These are phyloP conservation scores for Celastrina argiolus DNA, from an alignment of 2,888 invertebrate genomes.

Conservation along the genomic window DNA sequence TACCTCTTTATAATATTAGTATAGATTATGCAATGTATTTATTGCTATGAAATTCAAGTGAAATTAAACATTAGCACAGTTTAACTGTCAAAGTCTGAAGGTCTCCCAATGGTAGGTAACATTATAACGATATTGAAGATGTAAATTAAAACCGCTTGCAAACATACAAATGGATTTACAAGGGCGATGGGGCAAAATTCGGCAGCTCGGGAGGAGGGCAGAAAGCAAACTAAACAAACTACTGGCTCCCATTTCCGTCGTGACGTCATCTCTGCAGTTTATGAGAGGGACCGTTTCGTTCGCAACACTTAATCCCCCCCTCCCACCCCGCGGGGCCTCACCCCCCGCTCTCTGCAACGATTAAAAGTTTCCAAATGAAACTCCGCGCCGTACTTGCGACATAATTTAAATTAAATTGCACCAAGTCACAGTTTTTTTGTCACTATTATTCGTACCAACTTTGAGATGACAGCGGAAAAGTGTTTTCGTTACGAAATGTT, in stretches of 20 bases:
- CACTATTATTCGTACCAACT: constrained; percentile 26
- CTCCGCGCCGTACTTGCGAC: constrained; percentile 27
- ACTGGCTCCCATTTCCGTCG: constrained; percentile 24
- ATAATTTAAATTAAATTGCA: constrained; percentile 33
- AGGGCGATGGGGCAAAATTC: neutral
- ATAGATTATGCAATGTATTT: no score
- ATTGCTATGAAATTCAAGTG: no score
- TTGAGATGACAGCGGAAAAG: constrained; percentile 24
- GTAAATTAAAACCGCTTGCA: constrained; percentile 1
- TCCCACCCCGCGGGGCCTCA: neutral
- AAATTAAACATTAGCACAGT: no score
- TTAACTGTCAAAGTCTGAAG: no score
- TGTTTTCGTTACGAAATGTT: constrained; percentile 28
- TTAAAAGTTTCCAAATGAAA: constrained; percentile 36
- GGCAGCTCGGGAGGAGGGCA: neutral
- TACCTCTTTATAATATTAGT: no score
- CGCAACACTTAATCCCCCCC: constrained; percentile 28
- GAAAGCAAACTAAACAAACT: constrained; percentile 28
- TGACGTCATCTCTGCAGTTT: constrained; percentile 25
- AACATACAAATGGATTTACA: constrained; percentile 1
- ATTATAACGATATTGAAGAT: neutral
- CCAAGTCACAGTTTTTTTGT: constrained; percentile 28
- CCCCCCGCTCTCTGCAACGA: constrained; percentile 28
- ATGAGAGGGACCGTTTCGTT: constrained; percentile 26
- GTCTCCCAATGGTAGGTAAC: neutral